Conservation (phyloP, 1,140 invertebrate species). For the Anthonomus grandis region DNA sequence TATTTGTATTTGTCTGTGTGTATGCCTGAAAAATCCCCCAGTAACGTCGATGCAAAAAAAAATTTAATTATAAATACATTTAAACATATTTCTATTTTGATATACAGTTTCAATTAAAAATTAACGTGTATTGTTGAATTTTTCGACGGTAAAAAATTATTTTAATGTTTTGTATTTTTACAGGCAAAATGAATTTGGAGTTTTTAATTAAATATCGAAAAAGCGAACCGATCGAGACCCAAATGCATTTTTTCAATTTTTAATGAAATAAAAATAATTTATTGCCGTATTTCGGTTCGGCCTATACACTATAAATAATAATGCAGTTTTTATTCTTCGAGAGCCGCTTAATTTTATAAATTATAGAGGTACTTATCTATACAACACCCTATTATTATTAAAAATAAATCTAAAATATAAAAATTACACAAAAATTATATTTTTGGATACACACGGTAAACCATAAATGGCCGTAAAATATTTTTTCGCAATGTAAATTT, state of each 20-base stretch:
- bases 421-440: too few species aligned
- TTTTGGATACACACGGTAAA: too few species aligned
- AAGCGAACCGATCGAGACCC: not conserved
- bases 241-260: conserved; percentile 13
- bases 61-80: conserved; percentile 23
- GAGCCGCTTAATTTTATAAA: too few species aligned
- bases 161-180: conserved; percentile 22
- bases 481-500: too few species aligned
- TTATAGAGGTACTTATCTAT: too few species aligned
- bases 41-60: conserved; percentile 1
- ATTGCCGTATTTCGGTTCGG: too few species aligned
- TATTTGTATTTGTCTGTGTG: too few species aligned
- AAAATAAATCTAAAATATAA: too few species aligned
- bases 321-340: conserved; percentile 3
- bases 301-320: conserved; percentile 3
- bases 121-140: conserved; percentile 23
- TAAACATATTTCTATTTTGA: conserved; percentile 26
- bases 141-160: conserved; percentile 21
- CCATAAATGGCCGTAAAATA: too few species aligned
- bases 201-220: conserved; percentile 26
- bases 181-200: conserved; percentile 15
- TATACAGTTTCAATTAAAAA: conserved; percentile 26
- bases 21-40: conserved; percentile 12
- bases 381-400: too few species aligned
- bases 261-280: conserved; percentile 16